phyloP scores from a whole-genome alignment of 2,113 vertebrate species.

The Turnix velox region DNA sequence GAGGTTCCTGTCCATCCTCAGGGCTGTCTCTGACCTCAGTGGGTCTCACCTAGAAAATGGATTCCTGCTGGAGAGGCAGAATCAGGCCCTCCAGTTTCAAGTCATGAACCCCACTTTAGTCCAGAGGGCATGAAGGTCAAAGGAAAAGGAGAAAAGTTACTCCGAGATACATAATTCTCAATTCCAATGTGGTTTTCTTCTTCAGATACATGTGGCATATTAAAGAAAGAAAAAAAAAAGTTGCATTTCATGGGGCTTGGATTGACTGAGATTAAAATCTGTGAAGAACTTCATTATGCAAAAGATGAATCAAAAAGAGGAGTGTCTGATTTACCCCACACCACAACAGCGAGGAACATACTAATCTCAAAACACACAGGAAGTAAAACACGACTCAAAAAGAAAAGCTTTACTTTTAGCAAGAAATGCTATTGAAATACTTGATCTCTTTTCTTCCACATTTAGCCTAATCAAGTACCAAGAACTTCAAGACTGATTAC shows the following conservation, averaged over 20 bases:
- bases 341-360: neutral
- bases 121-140: neutral
- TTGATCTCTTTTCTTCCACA: neutral
- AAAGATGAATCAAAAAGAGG: neutral
- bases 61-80: neutral
- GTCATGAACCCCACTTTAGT: neutral
- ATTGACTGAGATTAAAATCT: neutral
- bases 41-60: neutral
- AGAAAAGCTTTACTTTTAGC: neutral
- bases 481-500: neutral
- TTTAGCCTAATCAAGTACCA: neutral
- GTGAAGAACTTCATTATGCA: neutral
- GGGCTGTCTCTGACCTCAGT: fast-evolving
- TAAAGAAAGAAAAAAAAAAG: neutral
- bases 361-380: neutral
- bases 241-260: fast-evolving
- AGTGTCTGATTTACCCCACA: neutral
- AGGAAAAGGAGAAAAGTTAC: neutral
- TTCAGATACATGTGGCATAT: neutral
- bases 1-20: neutral
- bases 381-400: neutral
- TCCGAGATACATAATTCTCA: neutral
- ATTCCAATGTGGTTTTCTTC: neutral
- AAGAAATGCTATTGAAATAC: neutral
- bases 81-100: neutral